Evolutionary conservation across 2,113 vertebrate genomes (phyloP).

Genomic region (Elaphurus davidianus): DNA sequence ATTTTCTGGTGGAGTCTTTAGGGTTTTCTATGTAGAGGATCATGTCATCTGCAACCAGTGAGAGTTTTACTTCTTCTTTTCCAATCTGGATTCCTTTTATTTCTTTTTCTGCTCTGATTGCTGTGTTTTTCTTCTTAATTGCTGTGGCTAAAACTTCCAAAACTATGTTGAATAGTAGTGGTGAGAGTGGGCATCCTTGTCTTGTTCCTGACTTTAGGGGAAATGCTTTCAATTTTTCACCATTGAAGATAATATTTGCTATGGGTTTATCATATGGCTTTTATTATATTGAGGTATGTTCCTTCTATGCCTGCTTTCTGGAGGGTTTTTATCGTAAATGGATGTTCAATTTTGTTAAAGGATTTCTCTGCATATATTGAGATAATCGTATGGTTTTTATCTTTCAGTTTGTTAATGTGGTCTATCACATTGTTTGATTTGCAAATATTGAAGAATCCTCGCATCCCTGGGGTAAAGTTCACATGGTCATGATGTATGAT

Average conservation of each 20-base stretch:
- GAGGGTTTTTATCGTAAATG: neutral
- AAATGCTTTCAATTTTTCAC: neutral
- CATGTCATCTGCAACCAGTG: no score
- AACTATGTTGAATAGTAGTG: no score
- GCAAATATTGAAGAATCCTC: neutral
- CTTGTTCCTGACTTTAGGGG: neutral
- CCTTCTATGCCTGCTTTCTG: neutral
- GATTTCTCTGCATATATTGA: neutral
- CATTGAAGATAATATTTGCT: neutral
- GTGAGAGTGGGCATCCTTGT: neutral
- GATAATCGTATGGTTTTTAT: neutral
- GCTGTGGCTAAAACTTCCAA: no score
- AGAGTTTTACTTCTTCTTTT: no score
- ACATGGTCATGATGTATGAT: neutral
- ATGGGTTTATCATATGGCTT: neutral
- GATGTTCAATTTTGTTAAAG: neutral
- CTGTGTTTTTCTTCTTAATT: no score
- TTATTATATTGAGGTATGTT: neutral
- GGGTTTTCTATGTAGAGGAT: no score
- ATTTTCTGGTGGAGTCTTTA: no score
- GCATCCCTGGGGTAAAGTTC: neutral
- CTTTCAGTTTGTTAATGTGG: neutral
- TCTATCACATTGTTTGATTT: neutral
- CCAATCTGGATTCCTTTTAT: no score
- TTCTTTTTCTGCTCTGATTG: no score